Evolutionary conservation across 2,888 invertebrate genomes (phyloP).

Genomic region (Adelognathus sp.): DNA sequence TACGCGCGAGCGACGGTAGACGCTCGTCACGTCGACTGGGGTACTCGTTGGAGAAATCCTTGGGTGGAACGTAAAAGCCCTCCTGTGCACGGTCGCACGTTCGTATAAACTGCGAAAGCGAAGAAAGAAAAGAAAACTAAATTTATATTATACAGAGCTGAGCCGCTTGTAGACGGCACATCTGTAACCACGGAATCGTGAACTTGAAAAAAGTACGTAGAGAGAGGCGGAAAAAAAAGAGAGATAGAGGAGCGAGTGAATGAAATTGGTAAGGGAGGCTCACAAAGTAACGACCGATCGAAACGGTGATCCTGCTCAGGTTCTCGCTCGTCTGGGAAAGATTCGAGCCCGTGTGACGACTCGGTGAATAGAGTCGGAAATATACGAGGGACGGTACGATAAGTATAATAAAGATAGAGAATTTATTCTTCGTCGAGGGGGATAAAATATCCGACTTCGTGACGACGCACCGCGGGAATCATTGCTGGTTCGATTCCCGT

Average conservation of each 20-base stretch:
- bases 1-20: slow-evolving; percentile 15
- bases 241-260: slow-evolving; percentile 14
- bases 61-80: neutral
- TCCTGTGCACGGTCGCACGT: slow-evolving; percentile 1
- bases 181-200: neutral
- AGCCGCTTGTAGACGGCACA: slow-evolving; percentile 57
- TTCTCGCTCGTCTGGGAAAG: slow-evolving; percentile 66
- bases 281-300: slow-evolving; percentile 63
- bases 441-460: slow-evolving; percentile 18
- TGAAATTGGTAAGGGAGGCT: slow-evolving; percentile 31
- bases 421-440: slow-evolving; percentile 29
- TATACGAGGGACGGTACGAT: neutral
- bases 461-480: slow-evolving; percentile 53
- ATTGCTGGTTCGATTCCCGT: slow-evolving; percentile 66
- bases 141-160: slow-evolving; percentile 61
- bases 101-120: slow-evolving; percentile 17
- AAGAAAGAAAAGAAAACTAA: slow-evolving; percentile 12
- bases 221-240: neutral
- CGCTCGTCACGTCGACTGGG: neutral
- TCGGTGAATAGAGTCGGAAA: slow-evolving; percentile 42
- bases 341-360: slow-evolving; percentile 63
- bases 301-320: slow-evolving; percentile 67
- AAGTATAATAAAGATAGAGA: slow-evolving; percentile 7
- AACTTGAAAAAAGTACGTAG: slow-evolving; percentile 16
- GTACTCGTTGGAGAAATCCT: slow-evolving; percentile 10